These are phyloP conservation scores for Orthosia cruda DNA, from an alignment of 2,888 invertebrate species.

Conservation along the genomic window DNA sequence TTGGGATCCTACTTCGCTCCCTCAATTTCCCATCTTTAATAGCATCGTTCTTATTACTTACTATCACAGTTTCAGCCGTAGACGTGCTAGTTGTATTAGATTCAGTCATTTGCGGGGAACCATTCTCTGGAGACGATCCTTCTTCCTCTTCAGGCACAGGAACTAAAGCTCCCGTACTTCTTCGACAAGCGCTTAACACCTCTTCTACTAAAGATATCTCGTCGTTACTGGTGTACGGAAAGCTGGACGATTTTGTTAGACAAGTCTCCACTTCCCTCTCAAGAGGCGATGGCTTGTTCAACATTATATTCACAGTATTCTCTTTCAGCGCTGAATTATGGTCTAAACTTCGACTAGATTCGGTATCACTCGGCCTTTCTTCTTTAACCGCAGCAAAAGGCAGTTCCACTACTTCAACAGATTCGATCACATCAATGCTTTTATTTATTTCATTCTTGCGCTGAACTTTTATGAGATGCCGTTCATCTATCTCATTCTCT, in stretches of 20 bases:
- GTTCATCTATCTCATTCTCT: constrained; percentile 88
- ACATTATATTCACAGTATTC: constrained; percentile 86
- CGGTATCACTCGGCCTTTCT: constrained; percentile 81
- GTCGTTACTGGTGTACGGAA: constrained; percentile 81
- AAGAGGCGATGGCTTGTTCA: constrained; percentile 78
- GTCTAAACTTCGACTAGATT: constrained; percentile 84
- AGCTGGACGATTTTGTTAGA: constrained; percentile 86
- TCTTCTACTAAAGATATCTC: constrained; percentile 89
- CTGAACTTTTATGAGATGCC: constrained; percentile 87
- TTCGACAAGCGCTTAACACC: constrained; percentile 87
- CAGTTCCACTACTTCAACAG: constrained; percentile 77
- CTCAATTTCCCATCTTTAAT: constrained; percentile 85
- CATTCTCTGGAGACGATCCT: constrained; percentile 89
- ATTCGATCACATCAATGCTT: constrained; percentile 81
- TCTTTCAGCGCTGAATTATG: constrained; percentile 85
- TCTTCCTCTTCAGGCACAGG: constrained; percentile 93
- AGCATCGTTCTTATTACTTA: constrained; percentile 91
- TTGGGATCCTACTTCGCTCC: constrained; percentile 92
- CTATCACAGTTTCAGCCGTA: constrained; percentile 94
- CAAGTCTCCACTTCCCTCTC: constrained; percentile 80
- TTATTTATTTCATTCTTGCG: constrained; percentile 90
- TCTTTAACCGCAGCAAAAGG: constrained; percentile 75
- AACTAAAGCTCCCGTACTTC: constrained; percentile 88
- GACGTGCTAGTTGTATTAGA: constrained; percentile 93
- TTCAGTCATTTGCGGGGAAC: constrained; percentile 93